Conservation (phyloP, 2,113 vertebrate genomes). For the Copsychus sechellarum region DNA sequence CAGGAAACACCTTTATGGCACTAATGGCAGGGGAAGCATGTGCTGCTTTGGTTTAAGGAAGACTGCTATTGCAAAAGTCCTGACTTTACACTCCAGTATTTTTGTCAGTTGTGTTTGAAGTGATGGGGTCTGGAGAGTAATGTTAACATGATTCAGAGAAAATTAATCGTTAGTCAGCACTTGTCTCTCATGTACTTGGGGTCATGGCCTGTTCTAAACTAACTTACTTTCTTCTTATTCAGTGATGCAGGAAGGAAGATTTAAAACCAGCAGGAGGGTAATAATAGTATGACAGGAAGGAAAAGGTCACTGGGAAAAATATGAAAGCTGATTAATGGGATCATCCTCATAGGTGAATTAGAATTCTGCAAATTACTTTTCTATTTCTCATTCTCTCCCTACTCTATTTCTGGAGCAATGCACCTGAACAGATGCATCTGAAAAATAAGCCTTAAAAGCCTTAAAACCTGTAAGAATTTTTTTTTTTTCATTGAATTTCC, state of each 20-base stretch:
- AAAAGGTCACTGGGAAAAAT: constrained; percentile 18
- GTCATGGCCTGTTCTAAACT: neutral
- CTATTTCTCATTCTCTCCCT: neutral
- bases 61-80: neutral
- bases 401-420: neutral
- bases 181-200: neutral
- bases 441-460: neutral
- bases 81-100: neutral
- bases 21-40: neutral
- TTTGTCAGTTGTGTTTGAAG: neutral
- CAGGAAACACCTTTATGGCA: neutral
- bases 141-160: neutral
- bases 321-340: constrained; percentile 38
- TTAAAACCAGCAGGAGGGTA: neutral
- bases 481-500: neutral
- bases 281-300: neutral
- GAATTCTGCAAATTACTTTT: neutral
- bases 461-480: neutral
- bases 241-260: constrained; percentile 5
- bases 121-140: neutral
- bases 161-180: constrained; percentile 41
- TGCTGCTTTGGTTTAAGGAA: neutral
- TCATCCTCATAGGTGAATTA: neutral
- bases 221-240: constrained; percentile 4
- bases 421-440: neutral